phyloP scores from a whole-genome alignment of 2,888 invertebrate species.

The Pyrocoelia pectoralis region DNA sequence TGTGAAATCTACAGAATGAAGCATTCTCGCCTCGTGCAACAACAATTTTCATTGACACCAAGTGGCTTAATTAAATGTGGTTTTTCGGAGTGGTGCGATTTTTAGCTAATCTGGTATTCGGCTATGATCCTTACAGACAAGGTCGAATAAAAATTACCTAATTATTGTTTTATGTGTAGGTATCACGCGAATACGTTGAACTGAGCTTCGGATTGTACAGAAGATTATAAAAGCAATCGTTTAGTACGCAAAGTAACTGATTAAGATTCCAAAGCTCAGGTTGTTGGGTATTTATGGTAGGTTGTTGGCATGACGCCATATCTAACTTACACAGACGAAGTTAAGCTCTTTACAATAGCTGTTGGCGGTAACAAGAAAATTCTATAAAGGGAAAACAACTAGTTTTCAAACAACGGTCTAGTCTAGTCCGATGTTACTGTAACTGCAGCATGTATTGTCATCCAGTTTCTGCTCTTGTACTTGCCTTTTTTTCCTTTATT shows the following conservation, averaged over 20 bases:
- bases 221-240: slow-evolving; percentile 1
- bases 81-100: not conserved
- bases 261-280: slow-evolving; percentile 38
- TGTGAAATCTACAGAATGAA: no score
- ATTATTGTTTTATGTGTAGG: not conserved
- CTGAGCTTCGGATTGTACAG: no score
- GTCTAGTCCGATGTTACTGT: slow-evolving; percentile 30
- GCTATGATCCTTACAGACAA: not conserved
- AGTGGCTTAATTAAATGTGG: no score
- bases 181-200: not conserved
- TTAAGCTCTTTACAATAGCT: slow-evolving; percentile 34
- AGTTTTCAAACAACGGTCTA: slow-evolving; percentile 32
- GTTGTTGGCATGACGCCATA: slow-evolving; percentile 41
- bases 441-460: slow-evolving; percentile 33
- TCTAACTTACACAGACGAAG: slow-evolving; percentile 32
- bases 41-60: no score
- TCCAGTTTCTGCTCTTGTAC: slow-evolving; percentile 29
- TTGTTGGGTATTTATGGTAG: slow-evolving; percentile 40
- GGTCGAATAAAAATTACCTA: not conserved
- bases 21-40: no score
- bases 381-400: slow-evolving; percentile 36
- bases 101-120: not conserved
- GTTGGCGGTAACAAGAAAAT: slow-evolving; percentile 33
- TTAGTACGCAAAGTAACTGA: slow-evolving; percentile 29
- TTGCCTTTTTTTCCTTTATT: slow-evolving; percentile 24